Evolutionary conservation across 1,140 invertebrate species (phyloP), one percentile per base, ranked within the genome.

Genomic region (Drosophila parvula): DNA sequence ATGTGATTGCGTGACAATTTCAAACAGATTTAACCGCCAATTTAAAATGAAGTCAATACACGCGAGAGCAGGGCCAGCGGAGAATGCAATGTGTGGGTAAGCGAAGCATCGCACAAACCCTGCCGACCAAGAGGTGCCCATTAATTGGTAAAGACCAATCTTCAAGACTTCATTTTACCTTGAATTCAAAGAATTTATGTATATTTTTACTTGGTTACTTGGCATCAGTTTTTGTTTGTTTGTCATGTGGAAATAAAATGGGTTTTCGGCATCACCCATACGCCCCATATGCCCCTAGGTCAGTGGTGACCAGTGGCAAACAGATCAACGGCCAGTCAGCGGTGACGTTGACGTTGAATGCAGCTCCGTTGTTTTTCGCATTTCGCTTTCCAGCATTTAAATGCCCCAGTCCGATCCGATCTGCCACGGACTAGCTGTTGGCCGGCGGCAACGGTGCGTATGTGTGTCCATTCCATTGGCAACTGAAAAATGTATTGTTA

Each of bases 21-120:
- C 81, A 90, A 90, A 90, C 88, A 76, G 88, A 90, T 90, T 90
- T 90, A 90, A 90, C 88, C 88, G 88, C 88, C 88, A 90, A 90
- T 90, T 90, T 90, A 90, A 88, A 90, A 89, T 90, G 84, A 89
- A 89, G 84, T 89, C 85, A 89, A 90, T 84, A 89, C 85, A 83
- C 79, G 60, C 60, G 69, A 89, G 63, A 59, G 61, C 77, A 65
- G 65, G 65, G 36, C 38, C 14, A 60, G 45, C 62, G 62, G 62
- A 63, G 75, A 47, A 32, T 36, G 34, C 36, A 34, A 7, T 8
- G 50, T 47, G 28, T 36, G 48, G 41, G 27, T 4, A 38, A 34
- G 12, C 14, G 30, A 22, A 44, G 14, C 10, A 16, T 27, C n/a
- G 6, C 8, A 43, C 16, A 38, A 27, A 18, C 14, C 14, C 32